phyloP scores from a whole-genome alignment of 1,140 invertebrate genomes.

The Drosophila ironensis region DNA sequence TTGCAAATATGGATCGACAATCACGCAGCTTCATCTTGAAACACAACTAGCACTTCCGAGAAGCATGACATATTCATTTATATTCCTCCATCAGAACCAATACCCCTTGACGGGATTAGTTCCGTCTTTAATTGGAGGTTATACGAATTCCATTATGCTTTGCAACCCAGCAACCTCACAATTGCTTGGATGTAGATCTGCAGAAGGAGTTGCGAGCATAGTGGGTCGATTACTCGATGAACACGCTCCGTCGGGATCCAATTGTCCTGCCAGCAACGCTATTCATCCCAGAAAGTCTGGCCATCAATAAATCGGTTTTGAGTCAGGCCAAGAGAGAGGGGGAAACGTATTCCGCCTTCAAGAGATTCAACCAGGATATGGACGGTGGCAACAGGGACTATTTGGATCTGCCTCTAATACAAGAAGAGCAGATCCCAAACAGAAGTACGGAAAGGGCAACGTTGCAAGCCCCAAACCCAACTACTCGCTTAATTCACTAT shows the following conservation, averaged over 20 bases:
- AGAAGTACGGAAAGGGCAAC: constrained; percentile 82
- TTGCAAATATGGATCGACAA: no score
- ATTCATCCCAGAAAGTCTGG: constrained; percentile 9
- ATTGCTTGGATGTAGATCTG: no score
- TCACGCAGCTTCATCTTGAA: neutral
- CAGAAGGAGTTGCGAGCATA: no score
- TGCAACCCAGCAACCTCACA: no score
- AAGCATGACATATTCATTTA: no score
- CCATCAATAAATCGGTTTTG: constrained; percentile 27
- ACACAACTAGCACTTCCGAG: no score
- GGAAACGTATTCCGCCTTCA: constrained; percentile 82
- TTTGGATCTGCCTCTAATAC: constrained; percentile 84
- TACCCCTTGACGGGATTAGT: no score
- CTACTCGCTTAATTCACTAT: no score
- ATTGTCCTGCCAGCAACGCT: neutral
- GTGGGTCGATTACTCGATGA: constrained; percentile 7
- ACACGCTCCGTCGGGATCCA: constrained; percentile 2
- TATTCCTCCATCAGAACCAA: no score
- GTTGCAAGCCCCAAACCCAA: neutral
- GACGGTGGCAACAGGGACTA: constrained; percentile 84
- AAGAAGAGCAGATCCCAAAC: constrained; percentile 85
- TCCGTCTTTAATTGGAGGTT: no score
- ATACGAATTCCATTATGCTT: no score
- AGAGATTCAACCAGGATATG: constrained; percentile 84
- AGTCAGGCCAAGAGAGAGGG: constrained; percentile 42